phyloP scores from a whole-genome alignment of 2,113 vertebrate genomes.

The Phaethon lepturus region DNA sequence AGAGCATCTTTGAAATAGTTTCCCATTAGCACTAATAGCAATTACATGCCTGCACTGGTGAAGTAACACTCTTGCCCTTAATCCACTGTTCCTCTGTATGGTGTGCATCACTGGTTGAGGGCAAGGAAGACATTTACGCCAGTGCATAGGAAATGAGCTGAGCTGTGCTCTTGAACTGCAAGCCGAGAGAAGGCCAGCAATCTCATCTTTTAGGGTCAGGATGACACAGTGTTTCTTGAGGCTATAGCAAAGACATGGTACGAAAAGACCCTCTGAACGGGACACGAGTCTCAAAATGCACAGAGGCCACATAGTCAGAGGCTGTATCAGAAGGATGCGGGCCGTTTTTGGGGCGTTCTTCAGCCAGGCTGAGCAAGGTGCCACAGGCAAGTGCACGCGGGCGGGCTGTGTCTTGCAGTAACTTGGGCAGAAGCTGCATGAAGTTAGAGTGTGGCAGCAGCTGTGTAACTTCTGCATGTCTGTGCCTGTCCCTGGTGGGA shows the following conservation, averaged over 20 bases:
- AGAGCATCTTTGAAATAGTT: slow-evolving; percentile 14
- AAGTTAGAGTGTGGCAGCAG: accelerated
- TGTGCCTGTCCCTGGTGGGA: accelerated
- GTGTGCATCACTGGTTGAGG: not conserved
- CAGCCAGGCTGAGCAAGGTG: not conserved
- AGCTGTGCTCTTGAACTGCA: not conserved
- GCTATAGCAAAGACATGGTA: not conserved
- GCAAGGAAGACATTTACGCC: accelerated
- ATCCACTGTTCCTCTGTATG: not conserved
- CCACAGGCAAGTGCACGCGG: not conserved
- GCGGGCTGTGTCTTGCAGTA: not conserved
- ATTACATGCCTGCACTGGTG: not conserved
- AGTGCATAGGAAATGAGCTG: not conserved
- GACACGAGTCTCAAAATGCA: not conserved
- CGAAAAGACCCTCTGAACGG: not conserved
- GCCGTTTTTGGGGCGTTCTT: not conserved
- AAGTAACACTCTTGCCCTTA: not conserved
- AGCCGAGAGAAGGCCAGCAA: not conserved
- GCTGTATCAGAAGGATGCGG: accelerated
- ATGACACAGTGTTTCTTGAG: not conserved
- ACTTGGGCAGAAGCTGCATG: not conserved
- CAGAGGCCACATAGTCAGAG: not conserved
- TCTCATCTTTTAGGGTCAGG: not conserved
- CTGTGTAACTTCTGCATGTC: not conserved
- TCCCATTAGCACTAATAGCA: slow-evolving; percentile 28